These are phyloP conservation scores for Aromia moschata DNA, from an alignment of 2,888 invertebrate species.

Conservation along the genomic window DNA sequence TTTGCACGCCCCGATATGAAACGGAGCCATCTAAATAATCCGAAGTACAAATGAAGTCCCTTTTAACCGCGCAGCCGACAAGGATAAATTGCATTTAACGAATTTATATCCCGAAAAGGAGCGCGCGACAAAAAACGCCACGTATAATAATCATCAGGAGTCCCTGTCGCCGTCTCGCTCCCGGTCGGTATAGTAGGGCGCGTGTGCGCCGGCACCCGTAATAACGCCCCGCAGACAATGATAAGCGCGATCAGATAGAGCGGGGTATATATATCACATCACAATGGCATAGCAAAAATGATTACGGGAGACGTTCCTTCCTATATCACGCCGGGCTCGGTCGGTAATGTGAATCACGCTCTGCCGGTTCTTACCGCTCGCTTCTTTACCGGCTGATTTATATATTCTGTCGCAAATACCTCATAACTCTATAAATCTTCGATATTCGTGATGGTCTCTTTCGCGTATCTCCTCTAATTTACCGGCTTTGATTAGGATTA, in stretches of 20 bases:
- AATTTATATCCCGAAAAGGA: slow-evolving; percentile 45
- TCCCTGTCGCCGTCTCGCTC: slow-evolving; percentile 40
- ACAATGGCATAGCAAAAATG: slow-evolving; percentile 63
- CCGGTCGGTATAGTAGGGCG: slow-evolving; percentile 35
- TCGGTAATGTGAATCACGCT: slow-evolving; percentile 61
- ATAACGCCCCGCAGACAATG: slow-evolving; percentile 53
- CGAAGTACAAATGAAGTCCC: slow-evolving; percentile 42
- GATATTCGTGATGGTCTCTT: slow-evolving; percentile 36
- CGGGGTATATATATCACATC: slow-evolving; percentile 61
- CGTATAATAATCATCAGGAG: slow-evolving; percentile 44
- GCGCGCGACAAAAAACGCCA: slow-evolving; percentile 41
- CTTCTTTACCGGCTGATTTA: slow-evolving; percentile 50
- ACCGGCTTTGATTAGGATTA: slow-evolving; percentile 22
- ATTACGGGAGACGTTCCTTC: slow-evolving; percentile 60
- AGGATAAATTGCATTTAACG: slow-evolving; percentile 50
- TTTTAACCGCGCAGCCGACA: slow-evolving; percentile 43
- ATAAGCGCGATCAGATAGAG: slow-evolving; percentile 53
- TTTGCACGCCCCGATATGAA: slow-evolving; percentile 3
- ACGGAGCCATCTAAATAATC: slow-evolving; percentile 25
- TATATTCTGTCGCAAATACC: slow-evolving; percentile 58
- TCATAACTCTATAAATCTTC: slow-evolving; percentile 53
- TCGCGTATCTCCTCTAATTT: slow-evolving; percentile 27
- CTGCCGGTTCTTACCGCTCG: slow-evolving; percentile 60
- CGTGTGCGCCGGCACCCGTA: slow-evolving; percentile 48
- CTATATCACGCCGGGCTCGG: slow-evolving; percentile 58